Evolutionary conservation across 2,113 vertebrate species (phyloP).

Genomic region (Dryoscopus gambensis): DNA sequence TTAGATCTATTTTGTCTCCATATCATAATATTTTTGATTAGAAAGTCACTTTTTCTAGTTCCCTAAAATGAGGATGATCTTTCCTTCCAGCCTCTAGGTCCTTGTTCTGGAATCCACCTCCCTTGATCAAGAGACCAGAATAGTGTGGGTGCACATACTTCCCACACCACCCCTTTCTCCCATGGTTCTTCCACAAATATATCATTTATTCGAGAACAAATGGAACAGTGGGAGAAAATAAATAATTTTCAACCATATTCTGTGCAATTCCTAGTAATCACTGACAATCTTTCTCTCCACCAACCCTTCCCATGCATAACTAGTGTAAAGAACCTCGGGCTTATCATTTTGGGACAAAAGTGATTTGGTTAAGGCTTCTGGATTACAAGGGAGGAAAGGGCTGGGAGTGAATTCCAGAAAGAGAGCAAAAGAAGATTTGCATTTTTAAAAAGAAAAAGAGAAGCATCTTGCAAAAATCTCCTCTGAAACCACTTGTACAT

Average conservation of each 20-base stretch:
- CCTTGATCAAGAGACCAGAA: not conserved
- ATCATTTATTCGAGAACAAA: not conserved
- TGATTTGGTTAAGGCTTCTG: not conserved
- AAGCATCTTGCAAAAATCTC: not conserved
- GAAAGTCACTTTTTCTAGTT: not conserved
- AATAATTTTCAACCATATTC: not conserved
- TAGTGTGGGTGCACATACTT: accelerated
- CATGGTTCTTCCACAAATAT: not conserved
- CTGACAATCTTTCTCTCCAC: not conserved
- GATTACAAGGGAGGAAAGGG: not conserved
- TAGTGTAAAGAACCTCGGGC: not conserved
- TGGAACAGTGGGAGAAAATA: not conserved
- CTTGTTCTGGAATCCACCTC: not conserved
- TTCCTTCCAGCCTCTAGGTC: not conserved
- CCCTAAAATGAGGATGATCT: not conserved
- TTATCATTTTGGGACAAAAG: not conserved
- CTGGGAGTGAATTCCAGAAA: not conserved
- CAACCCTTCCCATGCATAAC: not conserved
- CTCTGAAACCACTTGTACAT: not conserved
- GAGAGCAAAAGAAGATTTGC: not conserved
- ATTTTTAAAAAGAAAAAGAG: not conserved
- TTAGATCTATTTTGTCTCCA: not conserved
- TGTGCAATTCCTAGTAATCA: not conserved
- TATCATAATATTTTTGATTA: not conserved
- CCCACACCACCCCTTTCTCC: not conserved